These are phyloP conservation scores for Alligator mississippiensis DNA, from an alignment of 2,113 vertebrate species.

Conservation along the genomic window DNA sequence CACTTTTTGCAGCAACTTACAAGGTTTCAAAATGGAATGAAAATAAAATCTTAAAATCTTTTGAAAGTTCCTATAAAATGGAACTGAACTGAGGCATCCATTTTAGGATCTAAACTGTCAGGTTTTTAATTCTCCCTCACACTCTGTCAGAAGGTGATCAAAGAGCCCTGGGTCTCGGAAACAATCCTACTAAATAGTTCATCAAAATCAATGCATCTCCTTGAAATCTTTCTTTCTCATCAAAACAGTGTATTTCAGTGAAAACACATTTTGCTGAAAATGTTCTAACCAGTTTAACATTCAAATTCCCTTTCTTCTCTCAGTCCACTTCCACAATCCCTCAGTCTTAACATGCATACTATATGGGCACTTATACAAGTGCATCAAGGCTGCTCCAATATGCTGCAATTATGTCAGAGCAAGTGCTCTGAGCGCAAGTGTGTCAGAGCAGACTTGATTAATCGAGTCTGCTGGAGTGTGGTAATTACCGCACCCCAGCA, in stretches of 20 bases:
- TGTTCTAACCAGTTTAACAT: not conserved
- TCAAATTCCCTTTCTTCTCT: conserved; percentile 20
- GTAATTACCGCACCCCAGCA: too few relatives aligned
- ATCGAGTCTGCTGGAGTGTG: too few relatives aligned
- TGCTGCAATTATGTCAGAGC: too few relatives aligned
- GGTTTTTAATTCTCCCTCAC: not conserved
- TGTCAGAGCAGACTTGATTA: too few relatives aligned
- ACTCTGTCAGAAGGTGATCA: conserved; percentile 1
- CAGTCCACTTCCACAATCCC: not conserved
- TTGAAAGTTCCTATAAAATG: not conserved
- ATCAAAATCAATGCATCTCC: conserved; percentile 23
- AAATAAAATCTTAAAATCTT: conserved; percentile 36
- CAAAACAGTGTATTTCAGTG: conserved; percentile 30
- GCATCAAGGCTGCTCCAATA: too few relatives aligned
- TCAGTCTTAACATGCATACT: not conserved
- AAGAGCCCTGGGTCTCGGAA: not conserved
- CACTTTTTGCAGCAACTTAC: not conserved
- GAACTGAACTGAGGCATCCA: not conserved
- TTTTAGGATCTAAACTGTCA: not conserved
- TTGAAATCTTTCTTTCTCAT: not conserved
- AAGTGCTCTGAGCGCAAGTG: too few relatives aligned
- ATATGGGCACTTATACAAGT: too few relatives aligned
- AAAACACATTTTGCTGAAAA: conserved; percentile 27
- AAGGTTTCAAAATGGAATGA: not conserved
- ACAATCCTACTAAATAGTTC: conserved; percentile 10